A percentile compares a stretch with the other conserved stretches of the same genome.
Conservation (phyloP, 2,888 invertebrate species). For the Caenorhabditis sp. region DNA sequence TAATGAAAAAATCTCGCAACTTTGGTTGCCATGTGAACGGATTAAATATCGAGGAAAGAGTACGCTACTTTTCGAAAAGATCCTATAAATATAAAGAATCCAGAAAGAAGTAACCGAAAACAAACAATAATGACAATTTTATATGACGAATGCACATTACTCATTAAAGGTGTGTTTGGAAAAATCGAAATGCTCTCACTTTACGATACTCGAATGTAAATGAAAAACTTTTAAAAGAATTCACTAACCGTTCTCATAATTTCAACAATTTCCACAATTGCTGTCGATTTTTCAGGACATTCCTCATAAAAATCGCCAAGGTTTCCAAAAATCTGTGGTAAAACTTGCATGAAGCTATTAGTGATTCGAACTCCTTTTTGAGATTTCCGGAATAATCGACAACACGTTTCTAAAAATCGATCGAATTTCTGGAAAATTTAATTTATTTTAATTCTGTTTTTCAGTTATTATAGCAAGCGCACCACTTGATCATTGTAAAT, state of each 20-base stretch:
- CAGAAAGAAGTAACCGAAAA: no score
- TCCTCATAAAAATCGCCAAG: conserved; percentile 20
- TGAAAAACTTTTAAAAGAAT: background rate
- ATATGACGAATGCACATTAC: no score
- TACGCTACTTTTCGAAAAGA: no score
- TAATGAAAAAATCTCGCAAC: no score
- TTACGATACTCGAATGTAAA: no score
- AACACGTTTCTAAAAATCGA: conserved; percentile 14
- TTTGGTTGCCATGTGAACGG: no score
- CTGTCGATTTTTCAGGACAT: conserved; percentile 21
- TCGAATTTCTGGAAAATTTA: conserved; percentile 23
- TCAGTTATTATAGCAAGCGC: background rate
- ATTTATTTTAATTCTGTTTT: background rate
- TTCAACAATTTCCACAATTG: conserved; percentile 19
- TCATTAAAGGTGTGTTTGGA: no score
- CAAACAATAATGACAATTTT: no score
- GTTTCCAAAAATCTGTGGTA: conserved; percentile 31
- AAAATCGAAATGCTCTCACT: no score
- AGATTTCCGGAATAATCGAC: conserved; percentile 9
- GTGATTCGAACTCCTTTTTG: conserved; percentile 19
- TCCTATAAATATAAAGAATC: no score
- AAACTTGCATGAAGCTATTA: conserved; percentile 31
- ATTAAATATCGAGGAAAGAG: no score
- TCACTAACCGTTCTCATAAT: conserved; percentile 13
- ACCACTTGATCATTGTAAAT: conserved; percentile 21